Evolutionary conservation across 1,140 invertebrate genomes (phyloP).

Genomic region (Plectrocnemia conspersa): DNA sequence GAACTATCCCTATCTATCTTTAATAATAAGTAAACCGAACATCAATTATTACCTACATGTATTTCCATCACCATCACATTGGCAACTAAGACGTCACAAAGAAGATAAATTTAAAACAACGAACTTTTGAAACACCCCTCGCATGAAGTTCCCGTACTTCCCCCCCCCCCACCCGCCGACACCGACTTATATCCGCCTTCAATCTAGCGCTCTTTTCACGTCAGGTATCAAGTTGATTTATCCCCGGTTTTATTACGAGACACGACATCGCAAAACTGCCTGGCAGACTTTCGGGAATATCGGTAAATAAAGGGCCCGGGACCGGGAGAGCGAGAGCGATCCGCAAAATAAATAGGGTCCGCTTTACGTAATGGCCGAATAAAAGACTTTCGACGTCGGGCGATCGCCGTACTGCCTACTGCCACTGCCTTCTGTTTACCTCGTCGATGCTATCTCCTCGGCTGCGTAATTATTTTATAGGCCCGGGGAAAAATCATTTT

Average conservation of each 20-base stretch:
- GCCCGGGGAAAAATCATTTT: too few relatives aligned
- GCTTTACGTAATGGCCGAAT: slow-evolving; percentile 1
- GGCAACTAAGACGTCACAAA: neutral
- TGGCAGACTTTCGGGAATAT: slow-evolving; percentile 1
- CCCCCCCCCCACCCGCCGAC: too few relatives aligned
- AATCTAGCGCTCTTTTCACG: slow-evolving; percentile 6
- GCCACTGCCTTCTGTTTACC: too few relatives aligned
- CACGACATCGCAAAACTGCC: slow-evolving; percentile 5
- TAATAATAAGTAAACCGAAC: too few relatives aligned
- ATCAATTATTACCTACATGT: neutral
- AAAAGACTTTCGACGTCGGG: too few relatives aligned
- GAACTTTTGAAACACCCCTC: neutral
- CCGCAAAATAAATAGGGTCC: slow-evolving; percentile 1
- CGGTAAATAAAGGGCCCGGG: neutral
- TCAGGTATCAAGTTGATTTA: slow-evolving; percentile 9
- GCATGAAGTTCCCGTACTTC: neutral
- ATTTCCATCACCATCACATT: neutral
- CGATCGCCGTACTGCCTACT: too few relatives aligned
- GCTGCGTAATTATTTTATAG: too few relatives aligned
- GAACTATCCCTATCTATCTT: too few relatives aligned
- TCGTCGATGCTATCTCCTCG: too few relatives aligned
- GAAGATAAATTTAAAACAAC: neutral
- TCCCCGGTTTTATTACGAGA: slow-evolving; percentile 5
- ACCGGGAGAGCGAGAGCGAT: too few relatives aligned
- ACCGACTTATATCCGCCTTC: neutral